phyloP scores from a whole-genome alignment of 1,140 invertebrate genomes.

The Drosophila watanabei region DNA sequence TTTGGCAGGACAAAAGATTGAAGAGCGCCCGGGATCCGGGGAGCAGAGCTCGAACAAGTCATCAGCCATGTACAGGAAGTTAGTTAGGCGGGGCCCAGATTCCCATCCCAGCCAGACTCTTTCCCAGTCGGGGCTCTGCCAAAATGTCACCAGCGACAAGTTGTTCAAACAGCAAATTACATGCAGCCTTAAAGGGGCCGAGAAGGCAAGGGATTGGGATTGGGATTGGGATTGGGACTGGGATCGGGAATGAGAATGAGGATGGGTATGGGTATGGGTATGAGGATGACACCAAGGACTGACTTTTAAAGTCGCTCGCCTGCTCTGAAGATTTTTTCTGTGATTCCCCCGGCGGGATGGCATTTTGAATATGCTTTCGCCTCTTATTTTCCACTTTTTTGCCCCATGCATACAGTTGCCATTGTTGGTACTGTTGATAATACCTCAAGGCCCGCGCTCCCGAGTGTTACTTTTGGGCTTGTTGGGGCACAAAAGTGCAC shows the following conservation, averaged over 20 bases:
- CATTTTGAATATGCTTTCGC: slow-evolving; percentile 49
- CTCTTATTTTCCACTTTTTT: slow-evolving; percentile 32
- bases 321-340: slow-evolving; percentile 28
- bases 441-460: slow-evolving; percentile 37
- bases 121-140: slow-evolving; percentile 55
- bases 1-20: slow-evolving; percentile 73
- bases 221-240: background rate
- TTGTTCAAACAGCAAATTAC: slow-evolving; percentile 69
- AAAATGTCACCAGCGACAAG: slow-evolving; percentile 77
- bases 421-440: slow-evolving; percentile 46
- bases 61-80: slow-evolving; percentile 81
- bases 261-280: too few relatives aligned
- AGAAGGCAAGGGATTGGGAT: background rate
- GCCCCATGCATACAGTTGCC: slow-evolving; percentile 2
- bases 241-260: background rate
- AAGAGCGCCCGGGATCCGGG: slow-evolving; percentile 36
- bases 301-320: slow-evolving; percentile 38
- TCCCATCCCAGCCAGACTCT: slow-evolving; percentile 18
- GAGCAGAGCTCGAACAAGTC: slow-evolving; percentile 68
- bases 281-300: background rate
- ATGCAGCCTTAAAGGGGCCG: slow-evolving; percentile 23
- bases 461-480: slow-evolving; percentile 65
- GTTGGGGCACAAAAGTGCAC: slow-evolving; percentile 66
- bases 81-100: slow-evolving; percentile 69
- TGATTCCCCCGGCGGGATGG: slow-evolving; percentile 24